Percentiles rank a stretch among this genome's conserved stretches.
These are phyloP conservation scores for Chauna torquata DNA, from an alignment of 2,113 vertebrate genomes.

Conservation along the genomic window DNA sequence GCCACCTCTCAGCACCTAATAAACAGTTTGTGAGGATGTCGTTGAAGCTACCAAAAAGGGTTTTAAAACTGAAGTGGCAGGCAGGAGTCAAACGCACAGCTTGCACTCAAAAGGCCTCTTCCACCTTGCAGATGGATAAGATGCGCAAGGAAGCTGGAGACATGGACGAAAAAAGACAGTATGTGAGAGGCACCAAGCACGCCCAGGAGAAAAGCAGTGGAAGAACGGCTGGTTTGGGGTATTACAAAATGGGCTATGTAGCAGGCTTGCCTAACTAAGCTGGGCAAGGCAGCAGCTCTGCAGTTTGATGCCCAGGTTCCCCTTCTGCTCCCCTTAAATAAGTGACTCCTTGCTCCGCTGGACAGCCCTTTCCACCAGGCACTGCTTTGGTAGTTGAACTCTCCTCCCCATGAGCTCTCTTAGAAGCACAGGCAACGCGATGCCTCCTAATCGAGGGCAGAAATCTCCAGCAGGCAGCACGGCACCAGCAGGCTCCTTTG, in stretches of 20 bases:
- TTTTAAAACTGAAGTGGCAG: neutral
- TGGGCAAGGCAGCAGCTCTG: neutral
- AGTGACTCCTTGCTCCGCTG: neutral
- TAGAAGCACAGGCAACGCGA: neutral
- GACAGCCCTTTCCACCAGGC: neutral
- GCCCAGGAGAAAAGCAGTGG: neutral
- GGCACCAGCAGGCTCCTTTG: neutral
- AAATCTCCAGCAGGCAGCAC: neutral
- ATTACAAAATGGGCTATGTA: neutral
- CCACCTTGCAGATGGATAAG: neutral
- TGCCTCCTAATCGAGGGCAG: neutral
- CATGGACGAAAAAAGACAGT: neutral
- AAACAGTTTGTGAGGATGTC: neutral
- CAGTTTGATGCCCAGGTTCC: neutral
- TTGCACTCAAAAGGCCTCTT: neutral
- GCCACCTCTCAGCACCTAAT: slow-evolving; percentile 10
- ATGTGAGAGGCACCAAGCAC: neutral
- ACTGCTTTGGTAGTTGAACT: neutral
- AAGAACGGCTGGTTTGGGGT: neutral
- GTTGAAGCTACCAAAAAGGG: neutral
- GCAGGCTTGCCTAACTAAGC: neutral
- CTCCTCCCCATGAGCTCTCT: neutral
- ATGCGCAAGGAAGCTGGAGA: no score
- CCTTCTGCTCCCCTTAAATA: neutral
- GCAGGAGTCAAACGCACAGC: neutral